A percentile compares a stretch with the other conserved stretches of the same genome.
Evolutionary conservation across 1,140 invertebrate genomes (phyloP).

Genomic region (Aphidius gifuensis): DNA sequence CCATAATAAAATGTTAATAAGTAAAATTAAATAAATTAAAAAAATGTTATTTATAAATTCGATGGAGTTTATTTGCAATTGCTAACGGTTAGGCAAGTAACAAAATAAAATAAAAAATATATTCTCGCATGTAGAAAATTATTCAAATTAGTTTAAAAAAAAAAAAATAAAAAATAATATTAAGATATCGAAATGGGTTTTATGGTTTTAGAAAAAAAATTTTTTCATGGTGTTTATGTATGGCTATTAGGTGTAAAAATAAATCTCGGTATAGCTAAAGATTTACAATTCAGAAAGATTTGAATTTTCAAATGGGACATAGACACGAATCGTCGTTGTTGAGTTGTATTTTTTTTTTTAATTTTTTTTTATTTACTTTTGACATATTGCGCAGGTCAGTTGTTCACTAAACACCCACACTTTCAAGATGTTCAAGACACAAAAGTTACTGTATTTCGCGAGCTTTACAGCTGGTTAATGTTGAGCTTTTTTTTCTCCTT

Average conservation of each 20-base stretch:
- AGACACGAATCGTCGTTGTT: slow-evolving; percentile 14
- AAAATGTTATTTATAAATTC: no score
- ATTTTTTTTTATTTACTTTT: slow-evolving; percentile 8
- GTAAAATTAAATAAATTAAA: no score
- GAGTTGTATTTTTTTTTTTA: not conserved
- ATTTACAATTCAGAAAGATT: not conserved
- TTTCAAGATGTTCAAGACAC: slow-evolving; percentile 1
- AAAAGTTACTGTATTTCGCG: slow-evolving; percentile 10
- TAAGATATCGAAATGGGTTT: slow-evolving; percentile 6
- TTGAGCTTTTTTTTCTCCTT: slow-evolving; percentile 1
- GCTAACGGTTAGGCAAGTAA: no score
- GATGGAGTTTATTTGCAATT: no score
- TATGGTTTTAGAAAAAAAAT: not conserved
- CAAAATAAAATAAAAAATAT: no score
- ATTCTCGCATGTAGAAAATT: no score
- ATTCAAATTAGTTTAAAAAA: not conserved
- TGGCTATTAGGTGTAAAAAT: no score
- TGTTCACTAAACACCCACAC: slow-evolving; percentile 23
- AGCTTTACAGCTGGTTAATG: not conserved
- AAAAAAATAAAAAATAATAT: no score
- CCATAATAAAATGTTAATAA: no score
- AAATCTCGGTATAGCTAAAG: no score
- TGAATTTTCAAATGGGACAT: slow-evolving; percentile 16
- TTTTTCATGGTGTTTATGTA: no score
- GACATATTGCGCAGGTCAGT: slow-evolving; percentile 36